Base-by-base conservation (phyloP, 2,113 vertebrate genomes). In the Dissostichus mawsoni region DNA sequence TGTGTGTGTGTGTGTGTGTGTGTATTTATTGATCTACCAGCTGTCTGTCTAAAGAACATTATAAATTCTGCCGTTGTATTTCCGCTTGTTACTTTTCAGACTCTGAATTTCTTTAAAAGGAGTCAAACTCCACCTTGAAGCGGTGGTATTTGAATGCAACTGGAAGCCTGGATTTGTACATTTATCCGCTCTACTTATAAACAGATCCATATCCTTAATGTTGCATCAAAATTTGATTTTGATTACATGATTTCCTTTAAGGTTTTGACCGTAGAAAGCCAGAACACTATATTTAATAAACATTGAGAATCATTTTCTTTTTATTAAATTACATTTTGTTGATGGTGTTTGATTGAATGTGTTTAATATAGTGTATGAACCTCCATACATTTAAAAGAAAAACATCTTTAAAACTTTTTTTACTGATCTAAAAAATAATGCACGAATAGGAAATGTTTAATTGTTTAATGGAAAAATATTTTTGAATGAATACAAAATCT, bases 21-120 rank as follows among this genome's bases (percentile, higher is more conserved):
- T 41, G 41, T 67, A 41, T 64, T 16, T 62, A 88, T 87, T 83
- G 67, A 87, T 72, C 53, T 41, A 51, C 61, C 71, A 73, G 74
- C 69, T 87, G 8, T 78, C 36, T 62, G 63, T 69, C 44, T 12
- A 25, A 36, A 63, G 64, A 10, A 58, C 36, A 55, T 70, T 64
- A 33, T 78, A 82, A 72, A 82, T 72, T 64, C 23, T n/a, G 4
- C 0, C 41, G 57, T 64, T 2, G 13, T 17, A 7, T 75, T 74
- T 76, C 23, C 59, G 55, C 16, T 6, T 58, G 11, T 74, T 25
- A 51, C 44, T 63, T 61, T 25, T 58, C 74, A 58, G 73, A 57
- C 51, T 5, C 23, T 25, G 14, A 7, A 0, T 33, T 44, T 18
- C n/a, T 74, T 33, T 11, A 33, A 36, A 67, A 36, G 11, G 55